A percentile compares a stretch with the other conserved stretches of the same genome.
Conservation (phyloP, 2,888 invertebrate species). For the Chloromyia formosa region DNA sequence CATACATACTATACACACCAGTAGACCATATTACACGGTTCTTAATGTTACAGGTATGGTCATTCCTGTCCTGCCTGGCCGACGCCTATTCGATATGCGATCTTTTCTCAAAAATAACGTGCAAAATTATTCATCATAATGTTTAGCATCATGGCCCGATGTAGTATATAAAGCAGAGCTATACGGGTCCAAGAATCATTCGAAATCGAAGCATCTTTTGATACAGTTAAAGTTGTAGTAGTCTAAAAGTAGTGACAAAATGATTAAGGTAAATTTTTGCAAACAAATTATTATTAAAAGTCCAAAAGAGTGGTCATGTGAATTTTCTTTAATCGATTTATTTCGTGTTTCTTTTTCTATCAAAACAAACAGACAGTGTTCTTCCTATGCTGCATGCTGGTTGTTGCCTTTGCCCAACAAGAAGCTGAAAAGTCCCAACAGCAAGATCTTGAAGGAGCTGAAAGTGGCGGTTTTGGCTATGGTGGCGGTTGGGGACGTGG, state of each 20-base stretch:
- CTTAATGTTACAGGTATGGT: too few relatives aligned
- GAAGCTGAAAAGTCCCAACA: not conserved
- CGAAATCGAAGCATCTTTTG: not conserved
- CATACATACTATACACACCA: too few relatives aligned
- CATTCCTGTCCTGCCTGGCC: too few relatives aligned
- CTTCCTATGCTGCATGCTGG: not conserved
- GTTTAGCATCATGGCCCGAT: too few relatives aligned
- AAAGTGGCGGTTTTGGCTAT: slow-evolving; percentile 16
- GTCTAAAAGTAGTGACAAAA: not conserved
- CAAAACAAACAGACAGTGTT: not conserved
- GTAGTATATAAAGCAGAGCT: not conserved
- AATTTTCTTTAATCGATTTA: not conserved
- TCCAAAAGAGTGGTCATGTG: too few relatives aligned
- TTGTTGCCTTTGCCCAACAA: not conserved
- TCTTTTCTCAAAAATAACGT: too few relatives aligned
- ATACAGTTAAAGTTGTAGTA: not conserved
- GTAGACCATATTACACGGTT: too few relatives aligned
- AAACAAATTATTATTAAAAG: too few relatives aligned
- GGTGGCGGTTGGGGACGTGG: slow-evolving; percentile 19
- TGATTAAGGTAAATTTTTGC: slow-evolving; percentile 10
- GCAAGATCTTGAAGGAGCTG: slow-evolving; percentile 15
- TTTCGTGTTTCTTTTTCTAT: not conserved
- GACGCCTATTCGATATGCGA: too few relatives aligned
- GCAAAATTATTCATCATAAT: too few relatives aligned
- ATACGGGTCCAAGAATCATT: not conserved